Evolutionary conservation across 2,888 invertebrate species (phyloP), one percentile per base, ranked within the genome.

Genomic region (Campoletis raptor): DNA sequence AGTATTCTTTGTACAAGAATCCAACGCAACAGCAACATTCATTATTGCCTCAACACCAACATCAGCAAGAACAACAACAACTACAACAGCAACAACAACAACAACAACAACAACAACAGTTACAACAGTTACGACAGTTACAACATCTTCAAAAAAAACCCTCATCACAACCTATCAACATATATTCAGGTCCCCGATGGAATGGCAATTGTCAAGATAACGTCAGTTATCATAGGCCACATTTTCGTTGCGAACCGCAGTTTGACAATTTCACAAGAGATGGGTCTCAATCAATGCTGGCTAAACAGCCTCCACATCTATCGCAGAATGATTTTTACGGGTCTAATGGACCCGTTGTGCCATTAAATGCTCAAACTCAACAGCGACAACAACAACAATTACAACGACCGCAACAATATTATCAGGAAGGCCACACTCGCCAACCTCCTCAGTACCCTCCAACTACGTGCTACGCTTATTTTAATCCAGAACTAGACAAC

Each of bases 1-100:
- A 93, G 54, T 92, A 92, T 88, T 88, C 91, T 18, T 87, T 80
- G 24, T 88, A 88, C 83, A 85, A 87, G 24, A 86, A 91, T 7
- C 89, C 89, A 54, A 85, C 12, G n/a, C 89, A 87, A 40, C 72
- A 74, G 6, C 85, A 80, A 45, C 79, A 81, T 69, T 42, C 69
- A 24, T 64, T 78, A 42, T 70, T 70, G 66, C 86, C 30, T 9
- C 61, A 64, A 15, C 81, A 69, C 9, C 88, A 87, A 54, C 67
- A 77, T 1, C 87, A 80, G n/a, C 86, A 81, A 2, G 84, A 81
- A 24, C 85, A 83, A 48, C 80, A 85, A n/a, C n/a, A n/a, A n/a
- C n/a, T n/a, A n/a, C 89, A 87, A 40, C 72, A 74, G 4, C 85
- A 80, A 40, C 79, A 81, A 64, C 24, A 69, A 24, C 52, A 74